Percentiles rank a stretch among this genome's conserved stretches.
phyloP scores from a whole-genome alignment of 2,113 vertebrate genomes.

The Phainopepla nitens region DNA sequence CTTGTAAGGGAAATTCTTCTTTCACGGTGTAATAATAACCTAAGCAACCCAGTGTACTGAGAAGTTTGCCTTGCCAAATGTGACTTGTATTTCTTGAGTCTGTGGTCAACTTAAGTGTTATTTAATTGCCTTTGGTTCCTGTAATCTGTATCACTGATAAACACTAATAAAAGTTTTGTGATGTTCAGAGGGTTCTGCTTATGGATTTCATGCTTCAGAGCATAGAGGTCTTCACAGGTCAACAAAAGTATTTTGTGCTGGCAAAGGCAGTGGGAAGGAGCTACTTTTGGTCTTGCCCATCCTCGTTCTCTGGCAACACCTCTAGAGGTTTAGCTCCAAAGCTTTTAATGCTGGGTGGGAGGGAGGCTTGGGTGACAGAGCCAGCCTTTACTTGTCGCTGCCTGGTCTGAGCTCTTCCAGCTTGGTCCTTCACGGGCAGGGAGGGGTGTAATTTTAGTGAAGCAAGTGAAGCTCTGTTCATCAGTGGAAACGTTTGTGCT shows the following conservation, averaged over 20 bases:
- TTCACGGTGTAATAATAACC: slow-evolving; percentile 54
- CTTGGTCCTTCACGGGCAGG: not conserved
- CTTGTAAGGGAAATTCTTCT: slow-evolving; percentile 72
- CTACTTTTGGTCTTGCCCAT: not conserved
- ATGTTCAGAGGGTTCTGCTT: slow-evolving; percentile 65
- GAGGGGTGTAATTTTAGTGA: not conserved
- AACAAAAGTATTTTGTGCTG: not conserved
- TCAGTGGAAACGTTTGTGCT: fast-evolving
- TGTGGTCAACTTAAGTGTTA: slow-evolving; percentile 77
- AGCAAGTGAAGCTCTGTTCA: not conserved
- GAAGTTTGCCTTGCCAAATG: slow-evolving; percentile 77
- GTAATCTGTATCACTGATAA: slow-evolving; percentile 77
- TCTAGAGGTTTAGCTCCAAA: not conserved
- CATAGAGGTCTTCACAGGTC: not conserved
- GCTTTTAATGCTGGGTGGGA: not conserved
- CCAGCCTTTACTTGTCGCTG: not conserved
- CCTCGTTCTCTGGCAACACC: not conserved
- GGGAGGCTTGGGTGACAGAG: not conserved
- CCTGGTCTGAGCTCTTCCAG: not conserved
- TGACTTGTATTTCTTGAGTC: slow-evolving; percentile 77
- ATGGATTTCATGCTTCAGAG: slow-evolving; percentile 1
- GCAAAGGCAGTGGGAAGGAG: not conserved
- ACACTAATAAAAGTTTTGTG: slow-evolving; percentile 83
- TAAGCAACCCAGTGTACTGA: slow-evolving; percentile 67
- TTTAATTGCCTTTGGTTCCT: slow-evolving; percentile 79